phyloP scores from a whole-genome alignment of 1,140 invertebrate genomes.

The Varroa destructor region DNA sequence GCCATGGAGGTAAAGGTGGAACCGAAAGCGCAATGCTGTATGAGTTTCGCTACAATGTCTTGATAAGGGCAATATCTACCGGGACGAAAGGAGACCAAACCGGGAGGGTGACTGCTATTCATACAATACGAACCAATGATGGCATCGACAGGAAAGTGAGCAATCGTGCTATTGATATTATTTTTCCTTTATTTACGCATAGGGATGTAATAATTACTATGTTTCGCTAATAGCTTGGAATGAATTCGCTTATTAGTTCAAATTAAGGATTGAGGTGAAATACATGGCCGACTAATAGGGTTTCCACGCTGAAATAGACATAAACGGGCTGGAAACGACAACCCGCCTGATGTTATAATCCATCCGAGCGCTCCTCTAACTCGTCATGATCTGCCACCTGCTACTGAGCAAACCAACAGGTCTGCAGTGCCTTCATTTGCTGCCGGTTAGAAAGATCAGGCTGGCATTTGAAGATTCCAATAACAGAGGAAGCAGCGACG shows the following conservation, averaged over 20 bases:
- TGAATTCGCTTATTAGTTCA: not conserved
- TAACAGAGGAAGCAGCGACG: not conserved
- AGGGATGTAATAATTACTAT: conserved; percentile 3
- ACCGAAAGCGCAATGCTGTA: conserved; percentile 6
- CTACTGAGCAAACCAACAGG: too few species aligned
- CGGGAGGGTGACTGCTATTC: not conserved
- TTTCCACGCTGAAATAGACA: conserved; percentile 32
- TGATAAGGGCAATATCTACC: conserved; percentile 11
- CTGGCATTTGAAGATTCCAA: too few species aligned
- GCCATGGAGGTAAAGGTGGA: not conserved
- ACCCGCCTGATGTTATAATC: conserved; percentile 30
- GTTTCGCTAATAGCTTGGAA: not conserved
- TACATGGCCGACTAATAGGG: conserved; percentile 33
- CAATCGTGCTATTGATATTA: not conserved
- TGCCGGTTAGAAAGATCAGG: too few species aligned
- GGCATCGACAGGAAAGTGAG: conserved; percentile 16
- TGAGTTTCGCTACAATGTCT: conserved; percentile 20
- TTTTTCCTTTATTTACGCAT: conserved; percentile 4
- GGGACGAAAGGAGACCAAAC: conserved; percentile 16
- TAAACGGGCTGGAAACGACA: conserved; percentile 33
- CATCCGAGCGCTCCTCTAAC: conserved; percentile 29
- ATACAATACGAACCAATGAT: conserved; percentile 10
- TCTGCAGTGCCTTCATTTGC: too few species aligned
- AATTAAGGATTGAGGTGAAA: conserved; percentile 25
- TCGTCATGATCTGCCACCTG: not conserved